Evolutionary conservation across 2,113 vertebrate species (phyloP), one percentile per base, ranked within the genome.

Genomic region (Zootoca vivipara): DNA sequence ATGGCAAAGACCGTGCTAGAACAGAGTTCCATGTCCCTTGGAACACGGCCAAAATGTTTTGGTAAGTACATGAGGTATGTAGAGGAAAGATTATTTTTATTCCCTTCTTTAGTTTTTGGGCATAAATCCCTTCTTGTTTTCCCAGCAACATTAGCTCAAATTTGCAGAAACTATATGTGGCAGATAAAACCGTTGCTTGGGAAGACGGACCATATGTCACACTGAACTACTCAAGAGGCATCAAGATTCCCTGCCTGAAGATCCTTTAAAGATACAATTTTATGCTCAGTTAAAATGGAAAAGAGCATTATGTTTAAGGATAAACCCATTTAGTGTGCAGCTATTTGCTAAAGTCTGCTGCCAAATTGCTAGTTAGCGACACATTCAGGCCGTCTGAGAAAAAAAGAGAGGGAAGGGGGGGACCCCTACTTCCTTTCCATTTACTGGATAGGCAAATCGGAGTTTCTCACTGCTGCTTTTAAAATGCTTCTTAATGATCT

Each of bases 271-370:
- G 94, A 96, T 95, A 95, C 22, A 91, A 95, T 96, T 95, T 96
- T 96, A 96, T 95, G 94, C 93, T 96, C 95, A 95, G 94, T 96
- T 96, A 96, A 96, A 94, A 96, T 93, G 93, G 92, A 96, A 97
- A 96, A 97, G 92, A 95, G 90, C 93, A 94, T 95, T 95, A 93
- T 92, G 89, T 93, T 97, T 96, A 94, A 95, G 95, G 94, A 96
- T 92, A 96, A 96, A 89, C 78, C 90, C 75, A 87, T 93, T 96
- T 96, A 92, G 89, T 89, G 67, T 92, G 90, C 90, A 93, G 89
- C 56, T 1, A 91, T 96, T 94, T 58, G 56, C 91, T 94, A 90
- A 95, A 95, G 90, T 95, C 94, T 95, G 93, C 94, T 88, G 95
- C 90, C 85, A 94, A 96, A 95, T 95, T 92, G 92, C 91, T 93